Evolutionary conservation across 2,888 invertebrate species (phyloP).

Genomic region (Euzophera pinguis): DNA sequence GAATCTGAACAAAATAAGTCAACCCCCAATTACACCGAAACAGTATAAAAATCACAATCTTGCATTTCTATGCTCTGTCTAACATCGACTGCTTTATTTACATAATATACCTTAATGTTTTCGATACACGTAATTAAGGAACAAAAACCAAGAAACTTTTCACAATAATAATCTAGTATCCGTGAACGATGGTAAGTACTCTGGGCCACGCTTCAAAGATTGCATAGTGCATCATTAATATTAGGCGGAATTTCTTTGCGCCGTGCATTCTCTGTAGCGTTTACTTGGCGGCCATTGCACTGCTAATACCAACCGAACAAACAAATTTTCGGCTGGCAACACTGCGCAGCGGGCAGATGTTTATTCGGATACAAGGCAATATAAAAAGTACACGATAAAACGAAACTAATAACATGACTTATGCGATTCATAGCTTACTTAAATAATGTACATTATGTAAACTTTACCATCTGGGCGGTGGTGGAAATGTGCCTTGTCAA

Average conservation of each 20-base stretch:
- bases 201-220: conserved; percentile 68
- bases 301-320: conserved; percentile 14
- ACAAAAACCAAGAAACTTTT: conserved; percentile 75
- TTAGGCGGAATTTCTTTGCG: conserved; percentile 76
- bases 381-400: conserved; percentile 61
- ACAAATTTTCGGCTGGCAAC: conserved; percentile 32
- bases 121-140: conserved; percentile 78
- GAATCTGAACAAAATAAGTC: conserved; percentile 63
- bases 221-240: conserved; percentile 72
- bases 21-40: conserved; percentile 54
- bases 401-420: conserved; percentile 74
- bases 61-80: conserved; percentile 55
- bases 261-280: conserved; percentile 70
- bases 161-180: conserved; percentile 68
- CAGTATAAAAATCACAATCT: conserved; percentile 69
- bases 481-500: conserved; percentile 80
- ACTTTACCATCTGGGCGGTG: conserved; percentile 69
- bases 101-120: conserved; percentile 71
- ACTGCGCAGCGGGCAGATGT: conserved; percentile 48
- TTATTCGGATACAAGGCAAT: conserved; percentile 69
- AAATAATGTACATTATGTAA: conserved; percentile 61
- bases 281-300: conserved; percentile 28
- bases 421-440: conserved; percentile 68
- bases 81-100: conserved; percentile 60
- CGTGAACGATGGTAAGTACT: conserved; percentile 47